phyloP scores from a whole-genome alignment of 2,113 vertebrate species.

The Bubo scandiacus region DNA sequence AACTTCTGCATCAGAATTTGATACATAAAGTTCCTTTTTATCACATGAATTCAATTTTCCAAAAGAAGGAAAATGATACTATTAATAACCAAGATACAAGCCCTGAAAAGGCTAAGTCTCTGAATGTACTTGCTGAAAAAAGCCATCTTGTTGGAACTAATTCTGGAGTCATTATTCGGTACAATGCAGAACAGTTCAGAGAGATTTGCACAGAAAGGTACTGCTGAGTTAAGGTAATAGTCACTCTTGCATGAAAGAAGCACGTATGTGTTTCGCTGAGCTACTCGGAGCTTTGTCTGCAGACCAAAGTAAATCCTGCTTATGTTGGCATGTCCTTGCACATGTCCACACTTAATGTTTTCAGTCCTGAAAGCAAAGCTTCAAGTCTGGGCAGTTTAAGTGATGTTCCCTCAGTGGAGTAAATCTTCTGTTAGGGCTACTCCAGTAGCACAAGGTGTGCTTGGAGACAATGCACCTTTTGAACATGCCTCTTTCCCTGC shows the following conservation, averaged over 20 bases:
- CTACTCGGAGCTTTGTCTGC: neutral
- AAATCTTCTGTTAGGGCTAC: neutral
- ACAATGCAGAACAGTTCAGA: neutral
- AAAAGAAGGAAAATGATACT: neutral
- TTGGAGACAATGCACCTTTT: neutral
- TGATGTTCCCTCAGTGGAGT: neutral
- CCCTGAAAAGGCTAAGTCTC: neutral
- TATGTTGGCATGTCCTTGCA: neutral
- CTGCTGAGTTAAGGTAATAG: neutral
- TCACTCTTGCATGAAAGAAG: neutral
- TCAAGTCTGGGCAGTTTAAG: neutral
- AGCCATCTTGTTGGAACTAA: neutral
- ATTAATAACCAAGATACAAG: conserved; percentile 25
- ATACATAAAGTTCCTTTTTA: conserved; percentile 23
- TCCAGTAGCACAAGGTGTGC: neutral
- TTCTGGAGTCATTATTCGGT: neutral
- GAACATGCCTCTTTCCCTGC: neutral
- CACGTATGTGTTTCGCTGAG: neutral
- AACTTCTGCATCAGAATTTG: conserved; percentile 28
- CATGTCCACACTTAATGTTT: neutral
- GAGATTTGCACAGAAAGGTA: conserved; percentile 12
- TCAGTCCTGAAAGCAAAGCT: neutral
- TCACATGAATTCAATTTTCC: conserved; percentile 35
- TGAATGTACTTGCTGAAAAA: neutral
- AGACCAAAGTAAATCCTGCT: neutral